Percentiles rank a stretch among this genome's conserved stretches.
These are phyloP conservation scores for Strigops habroptila DNA, from an alignment of 2,113 vertebrate species.

Conservation along the genomic window DNA sequence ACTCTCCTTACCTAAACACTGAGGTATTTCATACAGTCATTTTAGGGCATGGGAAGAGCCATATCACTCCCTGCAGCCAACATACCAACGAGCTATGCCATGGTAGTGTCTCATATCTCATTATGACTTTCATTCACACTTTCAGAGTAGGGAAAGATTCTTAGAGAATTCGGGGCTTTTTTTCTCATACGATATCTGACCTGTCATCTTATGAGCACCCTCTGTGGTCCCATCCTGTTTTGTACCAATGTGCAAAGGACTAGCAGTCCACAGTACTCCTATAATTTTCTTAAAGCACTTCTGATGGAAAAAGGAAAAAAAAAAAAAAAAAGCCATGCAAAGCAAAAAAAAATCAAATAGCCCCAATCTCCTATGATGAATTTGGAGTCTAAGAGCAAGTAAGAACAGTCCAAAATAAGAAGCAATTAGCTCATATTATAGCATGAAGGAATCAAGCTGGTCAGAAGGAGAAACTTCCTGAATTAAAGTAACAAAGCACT, in stretches of 20 bases:
- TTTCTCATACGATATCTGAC: neutral
- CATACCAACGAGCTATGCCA: neutral
- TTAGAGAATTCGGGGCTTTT: neutral
- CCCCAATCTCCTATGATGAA: neutral
- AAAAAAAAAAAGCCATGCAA: neutral
- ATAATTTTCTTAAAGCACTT: neutral
- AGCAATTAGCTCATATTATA: neutral
- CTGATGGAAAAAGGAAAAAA: neutral
- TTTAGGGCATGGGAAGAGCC: neutral
- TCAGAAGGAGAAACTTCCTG: neutral
- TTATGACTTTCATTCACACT: neutral
- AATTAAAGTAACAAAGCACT: neutral
- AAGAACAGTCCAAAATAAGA: neutral
- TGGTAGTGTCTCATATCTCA: neutral
- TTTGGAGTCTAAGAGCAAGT: neutral
- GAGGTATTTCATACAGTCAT: neutral
- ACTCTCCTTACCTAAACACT: neutral
- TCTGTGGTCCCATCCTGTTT: neutral
- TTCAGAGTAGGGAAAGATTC: neutral
- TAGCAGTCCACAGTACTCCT: neutral
- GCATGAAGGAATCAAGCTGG: neutral
- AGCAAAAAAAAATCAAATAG: neutral
- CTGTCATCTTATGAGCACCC: neutral
- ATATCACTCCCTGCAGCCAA: neutral
- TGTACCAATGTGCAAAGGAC: neutral